A percentile compares a stretch with the other conserved stretches of the same genome.
phyloP scores from a whole-genome alignment of 37 sponge, comb jelly and placozoan species.

The Axinella damicornis region DNA sequence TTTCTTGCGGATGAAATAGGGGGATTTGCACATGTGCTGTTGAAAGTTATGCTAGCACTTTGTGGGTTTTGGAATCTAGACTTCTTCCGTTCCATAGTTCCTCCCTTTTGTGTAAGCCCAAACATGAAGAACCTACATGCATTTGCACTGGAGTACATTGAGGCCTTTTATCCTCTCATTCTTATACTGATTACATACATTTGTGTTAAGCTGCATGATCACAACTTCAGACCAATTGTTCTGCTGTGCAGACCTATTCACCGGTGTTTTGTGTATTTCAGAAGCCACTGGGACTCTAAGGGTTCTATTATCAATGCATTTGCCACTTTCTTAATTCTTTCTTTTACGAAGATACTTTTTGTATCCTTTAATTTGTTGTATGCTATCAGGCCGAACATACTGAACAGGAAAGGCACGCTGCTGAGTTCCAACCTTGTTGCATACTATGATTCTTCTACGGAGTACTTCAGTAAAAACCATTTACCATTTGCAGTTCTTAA shows the following conservation, averaged over 20 bases:
- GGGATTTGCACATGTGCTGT: no score
- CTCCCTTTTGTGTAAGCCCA: conserved; percentile 32
- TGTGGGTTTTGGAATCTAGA: conserved; percentile 64
- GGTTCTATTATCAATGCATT: conserved; percentile 30
- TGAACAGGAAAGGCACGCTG: no score
- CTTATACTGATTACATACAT: no score
- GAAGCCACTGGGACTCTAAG: conserved; percentile 34
- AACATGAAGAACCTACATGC: conserved; percentile 32
- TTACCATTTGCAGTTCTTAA: conserved; percentile 8
- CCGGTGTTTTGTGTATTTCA: conserved; percentile 15
- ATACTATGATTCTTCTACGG: neutral
- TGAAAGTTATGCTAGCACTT: no score
- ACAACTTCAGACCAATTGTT: neutral
- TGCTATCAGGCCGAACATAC: no score
- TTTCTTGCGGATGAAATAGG: no score
- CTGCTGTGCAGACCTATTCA: conserved; percentile 12
- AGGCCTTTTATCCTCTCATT: no score
- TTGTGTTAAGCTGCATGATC: neutral
- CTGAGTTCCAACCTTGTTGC: no score
- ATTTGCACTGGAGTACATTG: neutral
- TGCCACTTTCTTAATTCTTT: conserved; percentile 1
- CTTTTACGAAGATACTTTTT: conserved; percentile 7
- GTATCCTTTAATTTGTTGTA: no score
- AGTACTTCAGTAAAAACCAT: conserved; percentile 5
- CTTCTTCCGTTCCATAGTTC: conserved; percentile 42